Conservation (phyloP, 2,888 invertebrate genomes). For the Drosophila conformis region DNA sequence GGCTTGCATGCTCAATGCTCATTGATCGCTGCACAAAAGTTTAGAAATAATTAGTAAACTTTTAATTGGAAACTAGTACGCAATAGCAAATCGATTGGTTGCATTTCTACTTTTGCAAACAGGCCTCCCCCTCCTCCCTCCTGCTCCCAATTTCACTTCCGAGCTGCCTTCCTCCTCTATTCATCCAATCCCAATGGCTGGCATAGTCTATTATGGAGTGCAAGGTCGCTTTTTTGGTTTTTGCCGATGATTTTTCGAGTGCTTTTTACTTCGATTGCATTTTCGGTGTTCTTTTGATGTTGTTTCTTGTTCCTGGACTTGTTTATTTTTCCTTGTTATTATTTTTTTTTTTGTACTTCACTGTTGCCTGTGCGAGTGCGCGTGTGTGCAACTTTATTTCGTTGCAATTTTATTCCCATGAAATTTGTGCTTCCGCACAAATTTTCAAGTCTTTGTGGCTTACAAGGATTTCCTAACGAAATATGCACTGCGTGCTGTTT, state of each 20-base stretch:
- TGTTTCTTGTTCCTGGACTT: conserved; percentile 42
- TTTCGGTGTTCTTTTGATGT: conserved; percentile 70
- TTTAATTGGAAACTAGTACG: conserved; percentile 79
- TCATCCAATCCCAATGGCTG: conserved; percentile 23
- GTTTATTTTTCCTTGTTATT: conserved; percentile 20
- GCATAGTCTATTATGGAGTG: conserved; percentile 56
- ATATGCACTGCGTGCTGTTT: conserved; percentile 57
- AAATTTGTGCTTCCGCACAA: conserved; percentile 73
- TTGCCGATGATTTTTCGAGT: conserved; percentile 77
- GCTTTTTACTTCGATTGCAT: conserved; percentile 69
- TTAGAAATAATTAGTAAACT: conserved; percentile 80
- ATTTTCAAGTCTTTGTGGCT: conserved; percentile 80
- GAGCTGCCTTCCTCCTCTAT: conserved; percentile 1
- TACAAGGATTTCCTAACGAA: conserved; percentile 73
- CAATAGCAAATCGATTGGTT: conserved; percentile 73
- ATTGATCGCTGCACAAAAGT: conserved; percentile 78
- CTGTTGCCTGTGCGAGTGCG: conserved; percentile 8
- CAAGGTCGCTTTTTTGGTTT: conserved; percentile 67
- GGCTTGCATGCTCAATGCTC: conserved; percentile 72
- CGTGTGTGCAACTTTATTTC: conserved; percentile 67
- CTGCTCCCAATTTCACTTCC: neutral
- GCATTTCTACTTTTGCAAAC: conserved; percentile 18
- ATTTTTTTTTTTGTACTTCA: conserved; percentile 3
- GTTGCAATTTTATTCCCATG: conserved; percentile 78
- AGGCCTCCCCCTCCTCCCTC: neutral